These are phyloP conservation scores for Pararge aegeria DNA, from an alignment of 1,140 invertebrate genomes.

Conservation along the genomic window DNA sequence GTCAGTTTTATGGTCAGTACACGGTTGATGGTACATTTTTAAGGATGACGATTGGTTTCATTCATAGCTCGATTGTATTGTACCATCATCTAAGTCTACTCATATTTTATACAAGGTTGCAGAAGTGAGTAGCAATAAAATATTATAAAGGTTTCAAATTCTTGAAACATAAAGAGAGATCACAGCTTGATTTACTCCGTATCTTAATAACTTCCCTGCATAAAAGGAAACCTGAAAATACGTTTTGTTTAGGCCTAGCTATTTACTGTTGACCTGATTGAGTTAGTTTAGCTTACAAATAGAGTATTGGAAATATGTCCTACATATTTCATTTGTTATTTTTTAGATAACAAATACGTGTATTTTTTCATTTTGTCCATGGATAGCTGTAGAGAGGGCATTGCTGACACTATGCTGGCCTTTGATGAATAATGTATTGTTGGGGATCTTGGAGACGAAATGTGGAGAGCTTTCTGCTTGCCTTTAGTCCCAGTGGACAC, in stretches of 20 bases:
- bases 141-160: too few relatives aligned
- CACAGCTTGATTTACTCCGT: background rate
- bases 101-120: too few relatives aligned
- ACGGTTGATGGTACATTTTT: too few relatives aligned
- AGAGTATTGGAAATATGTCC: background rate
- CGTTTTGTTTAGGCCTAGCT: background rate
- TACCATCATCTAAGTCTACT: too few relatives aligned
- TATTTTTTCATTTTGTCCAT: background rate
- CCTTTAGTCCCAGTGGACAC: background rate
- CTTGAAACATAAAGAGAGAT: too few relatives aligned
- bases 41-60: too few relatives aligned
- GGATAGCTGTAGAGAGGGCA: background rate
- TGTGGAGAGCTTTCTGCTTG: background rate
- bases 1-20: too few relatives aligned
- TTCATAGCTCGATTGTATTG: too few relatives aligned
- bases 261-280: background rate
- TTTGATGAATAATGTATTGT: conserved; percentile 5
- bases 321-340: too few relatives aligned
- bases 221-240: conserved; percentile 1
- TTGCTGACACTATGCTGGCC: background rate
- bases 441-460: background rate
- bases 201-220: background rate
- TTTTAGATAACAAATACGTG: background rate
- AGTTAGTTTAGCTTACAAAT: background rate
- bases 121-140: too few relatives aligned